Conservation (phyloP, 2,888 invertebrate species). For the Cephonodes hylas region DNA sequence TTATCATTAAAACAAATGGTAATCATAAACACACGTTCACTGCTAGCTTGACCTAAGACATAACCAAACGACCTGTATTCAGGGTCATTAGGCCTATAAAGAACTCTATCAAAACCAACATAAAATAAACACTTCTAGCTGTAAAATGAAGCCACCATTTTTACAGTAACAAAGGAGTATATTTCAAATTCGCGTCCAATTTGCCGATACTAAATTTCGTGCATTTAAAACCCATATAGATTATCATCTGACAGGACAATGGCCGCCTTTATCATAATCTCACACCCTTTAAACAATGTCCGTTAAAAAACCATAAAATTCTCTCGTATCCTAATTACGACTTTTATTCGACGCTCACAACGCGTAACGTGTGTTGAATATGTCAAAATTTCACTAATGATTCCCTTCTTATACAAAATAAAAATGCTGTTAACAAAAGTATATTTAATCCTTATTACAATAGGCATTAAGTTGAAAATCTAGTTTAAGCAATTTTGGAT, state of each 20-base stretch:
- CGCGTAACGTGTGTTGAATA: constrained; percentile 57
- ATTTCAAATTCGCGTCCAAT: not conserved
- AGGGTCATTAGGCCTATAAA: no score
- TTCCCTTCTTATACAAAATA: constrained; percentile 39
- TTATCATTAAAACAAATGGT: not conserved
- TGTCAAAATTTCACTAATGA: constrained; percentile 64
- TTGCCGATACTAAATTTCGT: not conserved
- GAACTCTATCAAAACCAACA: no score
- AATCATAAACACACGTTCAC: no score
- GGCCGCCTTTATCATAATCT: constrained; percentile 6
- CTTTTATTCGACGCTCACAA: constrained; percentile 49
- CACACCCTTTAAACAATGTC: constrained; percentile 38
- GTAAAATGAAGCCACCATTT: not conserved
- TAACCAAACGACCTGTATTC: no score
- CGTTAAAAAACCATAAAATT: constrained; percentile 59
- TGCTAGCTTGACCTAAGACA: no score
- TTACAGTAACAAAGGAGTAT: not conserved
- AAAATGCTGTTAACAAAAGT: not conserved
- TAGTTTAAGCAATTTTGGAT: not conserved
- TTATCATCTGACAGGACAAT: constrained; percentile 1
- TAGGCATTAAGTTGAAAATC: constrained; percentile 24
- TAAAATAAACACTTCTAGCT: not conserved
- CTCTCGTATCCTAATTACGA: constrained; percentile 57
- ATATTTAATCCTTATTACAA: constrained; percentile 15
- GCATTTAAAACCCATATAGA: not conserved